A percentile compares a stretch with the other conserved stretches of the same genome.
Evolutionary conservation across 2,797 vertebrate species (phyloP).

Genomic region (Moxostoma hubbsi): DNA sequence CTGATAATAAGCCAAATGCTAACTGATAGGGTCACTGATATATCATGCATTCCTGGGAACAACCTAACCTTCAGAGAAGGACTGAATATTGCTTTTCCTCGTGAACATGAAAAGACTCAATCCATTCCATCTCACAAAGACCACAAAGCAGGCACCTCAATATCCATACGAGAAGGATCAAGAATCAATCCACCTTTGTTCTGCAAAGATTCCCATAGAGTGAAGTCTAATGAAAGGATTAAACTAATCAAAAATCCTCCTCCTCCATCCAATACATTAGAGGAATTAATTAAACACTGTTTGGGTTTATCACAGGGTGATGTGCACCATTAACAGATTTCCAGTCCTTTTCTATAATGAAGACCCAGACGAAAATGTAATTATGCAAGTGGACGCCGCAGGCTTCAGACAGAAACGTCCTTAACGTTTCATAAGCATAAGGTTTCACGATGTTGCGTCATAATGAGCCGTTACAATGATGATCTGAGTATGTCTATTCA

Average conservation of each 20-base stretch:
- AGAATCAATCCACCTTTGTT: neutral
- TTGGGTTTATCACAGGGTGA: conserved; percentile 1
- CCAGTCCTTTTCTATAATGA: neutral
- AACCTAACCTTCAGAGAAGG: conserved; percentile 1
- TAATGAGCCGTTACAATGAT: no score
- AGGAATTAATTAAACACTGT: neutral
- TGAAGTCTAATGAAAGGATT: neutral
- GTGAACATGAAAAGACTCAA: neutral
- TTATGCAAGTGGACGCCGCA: neutral
- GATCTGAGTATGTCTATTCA: no score
- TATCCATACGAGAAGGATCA: neutral
- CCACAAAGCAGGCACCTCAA: neutral
- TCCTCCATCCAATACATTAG: neutral
- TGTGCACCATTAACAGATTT: neutral
- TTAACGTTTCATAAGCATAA: neutral
- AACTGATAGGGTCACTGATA: neutral
- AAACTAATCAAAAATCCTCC: neutral
- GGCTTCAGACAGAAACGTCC: neutral
- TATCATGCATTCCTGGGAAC: neutral
- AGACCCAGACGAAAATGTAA: neutral
- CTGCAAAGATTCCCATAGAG: neutral
- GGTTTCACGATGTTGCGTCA: conserved; percentile 3
- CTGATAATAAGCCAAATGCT: neutral
- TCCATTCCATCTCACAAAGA: neutral
- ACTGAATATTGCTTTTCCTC: neutral